Percentiles rank a stretch among this genome's conserved stretches.
These are phyloP conservation scores for Epinephelus malabaricus DNA, from an alignment of 2,797 vertebrate genomes.

Conservation along the genomic window DNA sequence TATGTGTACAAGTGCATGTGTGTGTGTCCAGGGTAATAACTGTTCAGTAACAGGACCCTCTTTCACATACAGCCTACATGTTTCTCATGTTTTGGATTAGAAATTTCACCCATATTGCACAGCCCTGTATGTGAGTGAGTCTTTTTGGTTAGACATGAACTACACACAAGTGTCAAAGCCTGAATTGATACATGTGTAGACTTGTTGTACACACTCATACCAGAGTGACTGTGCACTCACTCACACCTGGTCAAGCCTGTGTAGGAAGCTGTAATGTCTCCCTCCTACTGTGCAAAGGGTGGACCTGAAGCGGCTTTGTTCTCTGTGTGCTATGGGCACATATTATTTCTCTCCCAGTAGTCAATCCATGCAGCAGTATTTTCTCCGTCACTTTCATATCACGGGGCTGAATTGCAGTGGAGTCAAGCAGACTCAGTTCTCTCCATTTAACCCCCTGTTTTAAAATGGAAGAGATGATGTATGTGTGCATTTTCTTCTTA, in stretches of 20 bases:
- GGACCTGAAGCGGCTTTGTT: conserved; percentile 29
- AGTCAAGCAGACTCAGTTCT: conserved; percentile 21
- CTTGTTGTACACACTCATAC: background rate
- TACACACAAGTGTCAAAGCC: background rate
- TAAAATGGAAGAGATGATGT: conserved; percentile 34
- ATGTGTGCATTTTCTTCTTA: conserved; percentile 10
- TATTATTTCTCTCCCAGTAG: conserved; percentile 36
- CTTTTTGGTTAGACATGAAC: background rate
- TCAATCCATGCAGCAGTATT: conserved; percentile 38
- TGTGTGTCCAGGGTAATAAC: background rate
- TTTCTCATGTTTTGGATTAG: background rate
- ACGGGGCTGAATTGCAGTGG: conserved; percentile 35
- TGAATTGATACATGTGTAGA: background rate
- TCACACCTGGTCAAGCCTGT: background rate
- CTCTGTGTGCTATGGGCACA: conserved; percentile 27
- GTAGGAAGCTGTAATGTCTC: conserved; percentile 9
- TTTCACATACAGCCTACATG: background rate
- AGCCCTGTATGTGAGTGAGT: background rate
- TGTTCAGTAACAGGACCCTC: background rate
- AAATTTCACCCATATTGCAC: background rate
- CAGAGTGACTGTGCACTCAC: background rate
- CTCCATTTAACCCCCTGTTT: conserved; percentile 49
- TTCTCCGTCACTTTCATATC: conserved; percentile 37
- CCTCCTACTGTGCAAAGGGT: background rate
- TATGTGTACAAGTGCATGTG: conserved; percentile 6